phyloP scores from a whole-genome alignment of 2,113 vertebrate species.

The Cromileptes altivelis region DNA sequence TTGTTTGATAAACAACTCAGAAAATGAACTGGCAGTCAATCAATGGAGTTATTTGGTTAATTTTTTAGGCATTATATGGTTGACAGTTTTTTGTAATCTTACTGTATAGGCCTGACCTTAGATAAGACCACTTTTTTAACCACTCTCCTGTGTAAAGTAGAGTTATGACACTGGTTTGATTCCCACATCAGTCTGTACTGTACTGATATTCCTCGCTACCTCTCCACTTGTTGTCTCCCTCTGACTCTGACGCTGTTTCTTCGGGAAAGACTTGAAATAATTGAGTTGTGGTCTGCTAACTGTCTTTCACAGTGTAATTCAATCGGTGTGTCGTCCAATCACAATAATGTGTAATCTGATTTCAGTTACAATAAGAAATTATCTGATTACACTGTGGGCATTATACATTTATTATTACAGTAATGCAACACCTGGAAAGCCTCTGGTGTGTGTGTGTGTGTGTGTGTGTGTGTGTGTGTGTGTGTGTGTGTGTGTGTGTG shows the following conservation, averaged over 20 bases:
- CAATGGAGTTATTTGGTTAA: too few species aligned
- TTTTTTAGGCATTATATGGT: too few species aligned
- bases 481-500: neutral
- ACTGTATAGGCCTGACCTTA: neutral
- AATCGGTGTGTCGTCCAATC: constrained; percentile 44
- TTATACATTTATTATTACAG: constrained; percentile 56
- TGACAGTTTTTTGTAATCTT: neutral
- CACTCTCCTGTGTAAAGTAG: neutral
- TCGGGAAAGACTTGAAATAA: constrained; percentile 23
- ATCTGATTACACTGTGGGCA: constrained; percentile 45
- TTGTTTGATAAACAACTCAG: too few species aligned
- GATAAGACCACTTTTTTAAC: neutral
- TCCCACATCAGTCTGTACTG: neutral
- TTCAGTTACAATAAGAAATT: constrained; percentile 40
- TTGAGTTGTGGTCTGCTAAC: constrained; percentile 31
- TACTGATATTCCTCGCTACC: neutral
- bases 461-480: neutral
- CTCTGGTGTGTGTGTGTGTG: neutral
- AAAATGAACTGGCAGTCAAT: too few species aligned
- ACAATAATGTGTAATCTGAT: constrained; percentile 63
- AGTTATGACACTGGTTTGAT: neutral
- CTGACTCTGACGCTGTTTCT: neutral
- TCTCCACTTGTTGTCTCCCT: neutral
- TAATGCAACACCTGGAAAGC: constrained; percentile 58
- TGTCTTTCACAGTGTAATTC: constrained; percentile 53